Evolutionary conservation across 2,888 invertebrate genomes (phyloP), one percentile per base, ranked within the genome.

Genomic region (Parasteatoda lunata): DNA sequence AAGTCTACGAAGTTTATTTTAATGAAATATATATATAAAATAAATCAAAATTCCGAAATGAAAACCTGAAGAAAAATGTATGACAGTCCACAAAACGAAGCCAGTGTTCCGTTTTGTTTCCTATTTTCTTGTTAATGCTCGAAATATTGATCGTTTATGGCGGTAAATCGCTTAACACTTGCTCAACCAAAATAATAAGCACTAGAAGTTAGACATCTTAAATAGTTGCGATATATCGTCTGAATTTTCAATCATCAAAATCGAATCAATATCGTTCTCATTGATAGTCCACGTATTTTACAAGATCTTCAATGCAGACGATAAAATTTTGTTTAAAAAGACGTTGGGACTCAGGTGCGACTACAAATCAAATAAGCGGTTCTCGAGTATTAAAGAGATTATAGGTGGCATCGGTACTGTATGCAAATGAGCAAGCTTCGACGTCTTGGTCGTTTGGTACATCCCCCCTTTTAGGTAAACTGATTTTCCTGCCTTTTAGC

Each of bases 321-420:
- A 84, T 76, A 76, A 84, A 84, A 77, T 84, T 83, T 83, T 84
- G 77, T 72, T 84, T 84, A 84, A 84, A 84, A 84, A 84, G 82
- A 70, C 72, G 71, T 45, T 65, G 51, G 77, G 83, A 51, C 83
- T 72, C 83, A 84, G 83, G 83, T 84, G 83, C 77, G 51, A 52
- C 70, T 84, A 65, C 77, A 84, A 84, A 84, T 84, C 83, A 84
- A 84, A 84, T 84, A 84, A 84, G 83, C 83, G 83, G 68, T 77
- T 68, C 83, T 15, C 70, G 77, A 47, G 83, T 77, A 84, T 84
- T 84, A 84, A 77, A 59, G 83, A 84, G 83, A 84, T 84, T 84
- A 84, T 77, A 77, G 77, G 73, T 51, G 45, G 59, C 75, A 70
- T 54, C 47, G 54, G 82, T 65, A 49, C 69, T 69, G 51, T 64